Conservation (phyloP, 1,140 invertebrate genomes). For the Drosophila mojavensis region DNA sequence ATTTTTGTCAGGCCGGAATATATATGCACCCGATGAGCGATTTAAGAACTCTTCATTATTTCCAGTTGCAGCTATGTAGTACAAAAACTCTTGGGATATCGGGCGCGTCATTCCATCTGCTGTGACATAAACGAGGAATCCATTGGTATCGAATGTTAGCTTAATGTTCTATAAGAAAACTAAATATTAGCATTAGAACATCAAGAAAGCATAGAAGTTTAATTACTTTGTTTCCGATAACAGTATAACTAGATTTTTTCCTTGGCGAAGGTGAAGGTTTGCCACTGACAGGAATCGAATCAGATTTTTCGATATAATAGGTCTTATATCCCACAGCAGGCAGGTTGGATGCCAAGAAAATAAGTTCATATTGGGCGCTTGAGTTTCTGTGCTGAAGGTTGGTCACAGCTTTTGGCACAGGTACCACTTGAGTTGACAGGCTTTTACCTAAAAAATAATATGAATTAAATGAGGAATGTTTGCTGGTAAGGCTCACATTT, state of each 20-base stretch:
- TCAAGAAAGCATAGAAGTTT: no score
- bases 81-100: constrained; percentile 89
- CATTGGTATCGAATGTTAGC: constrained; percentile 77
- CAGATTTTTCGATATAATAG: constrained; percentile 85
- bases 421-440: constrained; percentile 86
- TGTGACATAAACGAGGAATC: constrained; percentile 85
- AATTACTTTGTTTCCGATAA: constrained; percentile 64
- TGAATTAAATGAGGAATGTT: no score
- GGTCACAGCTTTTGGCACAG: constrained; percentile 86
- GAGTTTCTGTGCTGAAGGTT: constrained; percentile 88
- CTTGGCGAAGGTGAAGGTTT: constrained; percentile 45
- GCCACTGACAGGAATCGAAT: not conserved
- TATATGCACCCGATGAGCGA: constrained; percentile 93
- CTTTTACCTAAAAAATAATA: constrained; percentile 30
- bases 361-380: constrained; percentile 87
- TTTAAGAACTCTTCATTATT: constrained; percentile 82
- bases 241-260: constrained; percentile 43
- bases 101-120: constrained; percentile 78
- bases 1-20: constrained; percentile 89
- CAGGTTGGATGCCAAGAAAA: constrained; percentile 87
- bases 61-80: constrained; percentile 89
- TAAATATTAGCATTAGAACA: not conserved
- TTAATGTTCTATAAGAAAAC: constrained; percentile 43
- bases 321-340: constrained; percentile 88
- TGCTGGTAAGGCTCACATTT: no score